Percentiles rank a stretch among this genome's conserved stretches.
Conservation (phyloP, 2,888 invertebrate species). For the Exocentrus adspersus region DNA sequence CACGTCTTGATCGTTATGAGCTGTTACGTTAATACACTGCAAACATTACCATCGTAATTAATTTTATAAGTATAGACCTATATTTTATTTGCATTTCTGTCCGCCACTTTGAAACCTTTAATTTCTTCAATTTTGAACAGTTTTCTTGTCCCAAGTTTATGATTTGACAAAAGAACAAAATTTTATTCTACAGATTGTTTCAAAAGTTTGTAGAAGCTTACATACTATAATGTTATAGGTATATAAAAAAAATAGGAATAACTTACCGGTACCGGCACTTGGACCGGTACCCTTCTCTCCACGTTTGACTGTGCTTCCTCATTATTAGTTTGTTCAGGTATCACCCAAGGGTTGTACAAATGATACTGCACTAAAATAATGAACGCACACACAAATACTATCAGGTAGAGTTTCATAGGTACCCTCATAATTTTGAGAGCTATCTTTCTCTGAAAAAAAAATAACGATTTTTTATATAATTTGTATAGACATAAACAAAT, state of each 20-base stretch:
- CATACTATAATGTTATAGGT: too few species aligned
- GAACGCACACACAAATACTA: slow-evolving; percentile 71
- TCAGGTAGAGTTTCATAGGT: slow-evolving; percentile 73
- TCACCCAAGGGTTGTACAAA: slow-evolving; percentile 66
- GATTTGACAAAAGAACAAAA: background rate
- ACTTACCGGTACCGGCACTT: slow-evolving; percentile 42
- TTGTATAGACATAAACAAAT: background rate
- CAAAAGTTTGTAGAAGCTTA: background rate
- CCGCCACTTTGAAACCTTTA: too few species aligned
- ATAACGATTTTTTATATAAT: background rate
- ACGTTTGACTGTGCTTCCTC: slow-evolving; percentile 36
- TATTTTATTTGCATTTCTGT: too few species aligned
- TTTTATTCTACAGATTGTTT: background rate
- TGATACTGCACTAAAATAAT: slow-evolving; percentile 74
- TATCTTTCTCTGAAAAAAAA: slow-evolving; percentile 55
- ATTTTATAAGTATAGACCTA: too few species aligned
- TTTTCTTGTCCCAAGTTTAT: too few species aligned
- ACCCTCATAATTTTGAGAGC: slow-evolving; percentile 65
- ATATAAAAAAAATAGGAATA: background rate
- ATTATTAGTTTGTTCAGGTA: slow-evolving; percentile 52
- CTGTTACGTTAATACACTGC: slow-evolving; percentile 37
- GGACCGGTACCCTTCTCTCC: slow-evolving; percentile 40
- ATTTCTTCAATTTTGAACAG: too few species aligned
- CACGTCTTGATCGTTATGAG: slow-evolving; percentile 42
- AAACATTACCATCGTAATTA: slow-evolving; percentile 21